Evolutionary conservation across 1,140 invertebrate genomes (phyloP), one percentile per base, ranked within the genome.

Genomic region (Brachionus paranguensis): DNA sequence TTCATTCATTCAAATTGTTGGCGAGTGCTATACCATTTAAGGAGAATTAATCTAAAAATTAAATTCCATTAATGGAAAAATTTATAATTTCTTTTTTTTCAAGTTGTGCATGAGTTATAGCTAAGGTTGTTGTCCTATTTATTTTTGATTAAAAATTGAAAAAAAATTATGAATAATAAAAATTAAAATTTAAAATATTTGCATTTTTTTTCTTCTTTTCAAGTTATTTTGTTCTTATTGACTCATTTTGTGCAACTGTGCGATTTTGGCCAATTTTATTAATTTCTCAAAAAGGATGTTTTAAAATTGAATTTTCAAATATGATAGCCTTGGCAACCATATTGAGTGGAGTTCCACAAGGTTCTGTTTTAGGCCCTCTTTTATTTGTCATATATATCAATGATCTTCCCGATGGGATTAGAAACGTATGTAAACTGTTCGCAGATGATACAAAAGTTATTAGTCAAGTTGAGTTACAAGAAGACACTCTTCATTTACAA

Each of bases 31-130:
- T 60, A 60, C 8, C 53, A 60, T 60, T 60, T 20, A 60, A 50
- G 3, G 3, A 50, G 11, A 50, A 24, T 60, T 60, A 60, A 27
- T 60, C 53, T 60, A 60, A 60, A 60, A 72, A 43, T 17, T 37
- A 72, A 72, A 47, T 72, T 72, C 68, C 68, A 72, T 72, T 70
- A 20, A 43, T n/a, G 20, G 17, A 72, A 72, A 72, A 72, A 41
- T 72, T 72, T 33, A 68, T 37, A 68, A 68, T 68, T 68, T 68
- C 27, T 68, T 68, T 68, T 68, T 68, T 68, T 14, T 68, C 29
- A 17, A 43, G 29, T 41, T 72, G 68, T 72, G 33, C 41, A 72
- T 72, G 37, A 72, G 68, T 20, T 72, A 72, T 68, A 29, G 27
- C 17, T 43, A 43, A 72, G 29, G 17, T 37, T 72, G 17, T 37